phyloP scores from a whole-genome alignment of 2,888 invertebrate genomes.

The Cosmia trapezina region DNA sequence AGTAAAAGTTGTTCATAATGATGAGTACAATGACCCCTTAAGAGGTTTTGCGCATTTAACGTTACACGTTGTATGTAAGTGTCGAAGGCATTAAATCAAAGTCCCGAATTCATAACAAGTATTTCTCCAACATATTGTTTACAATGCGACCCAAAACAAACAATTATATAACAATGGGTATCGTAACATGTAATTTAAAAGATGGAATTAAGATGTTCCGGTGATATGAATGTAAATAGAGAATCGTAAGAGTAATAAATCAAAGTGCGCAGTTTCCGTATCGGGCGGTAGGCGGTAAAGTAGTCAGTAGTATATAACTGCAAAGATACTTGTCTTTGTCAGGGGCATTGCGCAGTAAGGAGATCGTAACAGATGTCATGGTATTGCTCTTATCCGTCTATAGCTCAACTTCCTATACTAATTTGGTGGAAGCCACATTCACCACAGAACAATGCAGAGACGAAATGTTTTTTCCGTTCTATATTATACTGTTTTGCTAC shows the following conservation, averaged over 20 bases:
- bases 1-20: no score
- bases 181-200: constrained; percentile 18
- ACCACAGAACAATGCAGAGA: neutral
- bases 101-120: neutral
- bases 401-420: constrained; percentile 2
- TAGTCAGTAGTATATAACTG: neutral
- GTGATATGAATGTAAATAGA: constrained; percentile 38
- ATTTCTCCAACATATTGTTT: neutral
- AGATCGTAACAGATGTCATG: constrained; percentile 45
- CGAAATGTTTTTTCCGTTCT: constrained; percentile 5
- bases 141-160: constrained; percentile 3
- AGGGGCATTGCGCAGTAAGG: constrained; percentile 59
- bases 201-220: constrained; percentile 27
- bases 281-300: constrained; percentile 34
- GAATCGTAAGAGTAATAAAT: constrained; percentile 43
- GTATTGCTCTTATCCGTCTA: constrained; percentile 11
- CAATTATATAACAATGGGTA: neutral
- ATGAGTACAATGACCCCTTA: no score
- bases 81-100: constrained; percentile 1
- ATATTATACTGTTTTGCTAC: neutral
- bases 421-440: constrained; percentile 7
- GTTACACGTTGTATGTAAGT: no score
- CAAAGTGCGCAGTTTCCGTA: constrained; percentile 62
- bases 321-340: constrained; percentile 60
- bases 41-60: no score